A percentile compares a stretch with the other conserved stretches of the same genome.
Evolutionary conservation across 2,797 vertebrate genomes (phyloP).

Genomic region (Champsocephalus gunnari): DNA sequence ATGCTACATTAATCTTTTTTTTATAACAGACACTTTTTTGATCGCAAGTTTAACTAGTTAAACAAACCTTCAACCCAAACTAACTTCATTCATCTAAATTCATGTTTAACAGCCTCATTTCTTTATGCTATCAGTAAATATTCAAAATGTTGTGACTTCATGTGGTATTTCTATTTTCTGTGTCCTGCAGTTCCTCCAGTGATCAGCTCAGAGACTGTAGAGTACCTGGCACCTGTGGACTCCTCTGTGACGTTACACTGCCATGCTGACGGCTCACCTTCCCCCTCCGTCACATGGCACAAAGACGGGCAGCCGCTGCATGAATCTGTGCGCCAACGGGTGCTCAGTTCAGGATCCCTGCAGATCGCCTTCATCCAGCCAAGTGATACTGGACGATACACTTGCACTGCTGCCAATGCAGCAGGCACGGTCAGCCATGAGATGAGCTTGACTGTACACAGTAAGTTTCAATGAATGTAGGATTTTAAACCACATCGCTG

Average conservation of each 20-base stretch:
- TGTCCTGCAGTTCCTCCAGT: constrained; percentile 89
- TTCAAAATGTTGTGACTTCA: rapidly evolving
- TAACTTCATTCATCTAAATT: neutral
- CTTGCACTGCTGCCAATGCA: constrained; percentile 89
- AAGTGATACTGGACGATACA: constrained; percentile 88
- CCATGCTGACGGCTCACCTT: constrained; percentile 87
- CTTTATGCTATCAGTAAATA: neutral
- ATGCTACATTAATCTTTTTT: neutral
- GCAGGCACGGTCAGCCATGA: constrained; percentile 88
- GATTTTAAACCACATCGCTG: neutral
- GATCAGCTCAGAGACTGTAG: constrained; percentile 83
- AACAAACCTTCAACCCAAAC: neutral
- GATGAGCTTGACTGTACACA: constrained; percentile 87
- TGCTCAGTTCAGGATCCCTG: constrained; percentile 90
- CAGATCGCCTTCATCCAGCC: constrained; percentile 91
- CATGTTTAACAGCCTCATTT: neutral
- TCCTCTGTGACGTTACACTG: constrained; percentile 89
- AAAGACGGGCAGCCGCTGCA: constrained; percentile 87
- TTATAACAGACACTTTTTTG: rapidly evolving
- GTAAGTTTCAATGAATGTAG: constrained; percentile 73
- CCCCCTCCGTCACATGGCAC: constrained; percentile 89
- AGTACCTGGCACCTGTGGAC: constrained; percentile 86
- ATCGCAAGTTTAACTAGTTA: neutral
- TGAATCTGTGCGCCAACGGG: constrained; percentile 85
- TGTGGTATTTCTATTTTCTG: neutral